Conservation (phyloP, 2,888 invertebrate species). For the Gastracanthus pulcherrimus region DNA sequence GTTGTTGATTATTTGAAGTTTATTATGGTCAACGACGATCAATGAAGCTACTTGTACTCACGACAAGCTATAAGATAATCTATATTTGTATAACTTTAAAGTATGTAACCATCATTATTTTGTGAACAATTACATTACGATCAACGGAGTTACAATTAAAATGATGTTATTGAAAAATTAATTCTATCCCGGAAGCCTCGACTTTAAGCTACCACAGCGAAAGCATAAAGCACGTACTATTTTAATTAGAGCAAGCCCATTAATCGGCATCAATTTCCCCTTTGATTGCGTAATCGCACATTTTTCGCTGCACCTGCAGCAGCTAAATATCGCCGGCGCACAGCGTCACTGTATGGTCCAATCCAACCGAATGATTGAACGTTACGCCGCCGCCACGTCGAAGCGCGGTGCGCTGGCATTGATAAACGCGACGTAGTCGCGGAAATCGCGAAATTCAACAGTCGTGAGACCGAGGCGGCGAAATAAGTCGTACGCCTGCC, state of each 20-base stretch:
- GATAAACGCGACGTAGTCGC: background rate
- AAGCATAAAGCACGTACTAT: background rate
- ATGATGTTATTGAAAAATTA: background rate
- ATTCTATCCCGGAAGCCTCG: background rate
- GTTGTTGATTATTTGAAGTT: no score
- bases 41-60: no score
- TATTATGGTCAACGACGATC: no score
- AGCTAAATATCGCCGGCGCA: background rate
- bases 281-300: background rate
- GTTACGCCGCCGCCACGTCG: background rate
- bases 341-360: background rate
- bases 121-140: no score
- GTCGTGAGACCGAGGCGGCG: background rate
- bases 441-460: constrained; percentile 23
- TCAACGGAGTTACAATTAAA: background rate
- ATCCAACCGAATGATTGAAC: background rate
- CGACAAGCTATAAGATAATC: no score
- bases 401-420: background rate
- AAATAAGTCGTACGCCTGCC: background rate
- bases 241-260: constrained; percentile 10
- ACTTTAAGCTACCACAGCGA: background rate
- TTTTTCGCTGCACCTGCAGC: constrained; percentile 1
- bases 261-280: background rate
- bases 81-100: no score
- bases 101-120: no score